phyloP scores from a whole-genome alignment of 2,797 vertebrate species.

The Pangasius djambal region DNA sequence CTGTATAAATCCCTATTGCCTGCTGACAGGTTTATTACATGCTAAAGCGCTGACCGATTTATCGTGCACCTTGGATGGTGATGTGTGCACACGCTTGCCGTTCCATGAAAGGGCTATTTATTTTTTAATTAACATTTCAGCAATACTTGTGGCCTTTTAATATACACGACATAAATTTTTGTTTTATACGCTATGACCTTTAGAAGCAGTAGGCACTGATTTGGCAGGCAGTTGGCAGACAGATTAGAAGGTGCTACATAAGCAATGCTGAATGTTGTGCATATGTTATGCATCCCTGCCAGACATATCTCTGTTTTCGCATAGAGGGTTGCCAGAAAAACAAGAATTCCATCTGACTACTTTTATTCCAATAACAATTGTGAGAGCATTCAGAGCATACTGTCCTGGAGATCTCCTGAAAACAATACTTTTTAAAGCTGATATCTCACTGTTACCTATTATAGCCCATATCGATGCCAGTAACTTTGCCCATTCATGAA shows the following conservation, averaged over 20 bases:
- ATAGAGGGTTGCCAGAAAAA: background rate
- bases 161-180: constrained; percentile 25
- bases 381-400: background rate
- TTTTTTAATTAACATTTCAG: constrained; percentile 34
- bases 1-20: constrained; percentile 43
- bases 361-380: constrained; percentile 1
- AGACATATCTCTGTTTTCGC: constrained; percentile 1
- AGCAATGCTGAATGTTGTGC: constrained; percentile 8
- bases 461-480: background rate
- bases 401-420: background rate
- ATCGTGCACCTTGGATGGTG: background rate
- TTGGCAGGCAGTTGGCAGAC: background rate
- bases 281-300: constrained; percentile 2
- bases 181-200: constrained; percentile 28
- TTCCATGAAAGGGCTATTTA: constrained; percentile 31
- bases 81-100: background rate
- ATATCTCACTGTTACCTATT: background rate
- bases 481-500: background rate
- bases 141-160: constrained; percentile 9
- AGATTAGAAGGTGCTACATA: constrained; percentile 8
- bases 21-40: constrained; percentile 40
- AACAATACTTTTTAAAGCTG: background rate
- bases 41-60: constrained; percentile 33
- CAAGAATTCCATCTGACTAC: background rate
- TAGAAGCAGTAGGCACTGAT: background rate